Evolutionary conservation across 2,113 vertebrate species (phyloP), one percentile per base, ranked within the genome.

Genomic region (Saimiri boliviensis): DNA sequence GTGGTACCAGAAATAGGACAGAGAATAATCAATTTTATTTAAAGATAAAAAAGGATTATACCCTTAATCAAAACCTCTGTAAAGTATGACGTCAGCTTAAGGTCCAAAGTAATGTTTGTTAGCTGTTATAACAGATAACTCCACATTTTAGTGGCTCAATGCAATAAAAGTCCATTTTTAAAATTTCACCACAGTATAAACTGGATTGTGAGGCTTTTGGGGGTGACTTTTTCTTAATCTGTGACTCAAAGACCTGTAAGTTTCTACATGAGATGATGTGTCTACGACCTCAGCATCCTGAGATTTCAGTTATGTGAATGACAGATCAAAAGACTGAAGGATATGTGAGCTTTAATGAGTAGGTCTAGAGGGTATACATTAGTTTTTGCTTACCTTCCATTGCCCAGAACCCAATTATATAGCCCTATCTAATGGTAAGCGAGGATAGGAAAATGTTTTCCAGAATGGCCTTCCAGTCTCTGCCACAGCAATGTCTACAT

Each of bases 111-210:
- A 86, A 60, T 47, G 5, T 27, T n/a, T 32, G 0, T n/a, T n/a
- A 76, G 7, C 47, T 91, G 16, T 85, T 94, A 42, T 77, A 95
- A n/a, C 37, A 90, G 63, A 80, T 30, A 52, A 40, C 10, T 85
- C 16, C 9, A 92, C 11, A 54, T 71, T 58, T 89, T 54, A 91
- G 16, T 40, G 45, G 19, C 4, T 77, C 21, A 37, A 6, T 58
- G 56, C 16, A 66, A 23, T 42, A 70, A 14, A 94, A 73, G 1
- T 37, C 9, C 40, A 6, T 35, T 37, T 58, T 79, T 86, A 52
- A 5, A 71, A 10, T 56, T 74, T 76, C 5, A 12, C n/a, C 35
- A 10, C 11, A 81, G 19, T 49, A 25, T 19, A 30, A 0, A 35
- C 5, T 20, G 21, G 13, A 4, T 40, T 70, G 12, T 0, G 2